Evolutionary conservation across 2,888 invertebrate genomes (phyloP).

Genomic region (Cryptus viduatorius): DNA sequence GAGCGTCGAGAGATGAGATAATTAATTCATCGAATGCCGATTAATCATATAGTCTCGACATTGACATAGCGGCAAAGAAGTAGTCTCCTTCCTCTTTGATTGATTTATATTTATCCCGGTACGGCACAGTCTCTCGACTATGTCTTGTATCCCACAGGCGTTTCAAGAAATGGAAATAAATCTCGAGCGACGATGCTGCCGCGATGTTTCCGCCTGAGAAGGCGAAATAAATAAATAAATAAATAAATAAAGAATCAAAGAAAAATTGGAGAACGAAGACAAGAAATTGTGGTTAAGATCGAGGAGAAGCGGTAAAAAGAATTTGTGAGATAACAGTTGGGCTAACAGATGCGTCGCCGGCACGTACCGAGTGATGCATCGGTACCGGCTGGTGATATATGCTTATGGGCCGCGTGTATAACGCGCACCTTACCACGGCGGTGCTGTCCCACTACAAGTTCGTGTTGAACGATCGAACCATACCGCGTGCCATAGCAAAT

Average conservation of each 20-base stretch:
- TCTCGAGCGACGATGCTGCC: slow-evolving; percentile 67
- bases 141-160: slow-evolving; percentile 27
- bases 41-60: background rate
- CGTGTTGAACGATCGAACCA: background rate
- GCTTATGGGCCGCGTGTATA: slow-evolving; percentile 65
- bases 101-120: slow-evolving; percentile 27
- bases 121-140: background rate
- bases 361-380: slow-evolving; percentile 70
- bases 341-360: slow-evolving; percentile 67
- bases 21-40: slow-evolving; percentile 27
- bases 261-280: slow-evolving; percentile 52
- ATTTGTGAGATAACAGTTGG: slow-evolving; percentile 63
- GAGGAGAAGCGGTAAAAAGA: slow-evolving; percentile 19
- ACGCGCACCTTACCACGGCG: slow-evolving; percentile 27
- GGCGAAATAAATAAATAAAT: background rate
- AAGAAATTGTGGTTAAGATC: slow-evolving; percentile 55
- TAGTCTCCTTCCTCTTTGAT: slow-evolving; percentile 29
- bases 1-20: background rate
- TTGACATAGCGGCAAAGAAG: background rate
- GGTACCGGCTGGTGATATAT: slow-evolving; percentile 74
- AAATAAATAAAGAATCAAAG: background rate
- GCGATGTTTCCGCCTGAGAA: slow-evolving; percentile 71
- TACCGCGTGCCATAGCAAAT: slow-evolving; percentile 1
- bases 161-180: slow-evolving; percentile 64
- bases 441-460: background rate